Conservation (phyloP, 2,888 invertebrate genomes). For the Lepidochrysops patricia region DNA sequence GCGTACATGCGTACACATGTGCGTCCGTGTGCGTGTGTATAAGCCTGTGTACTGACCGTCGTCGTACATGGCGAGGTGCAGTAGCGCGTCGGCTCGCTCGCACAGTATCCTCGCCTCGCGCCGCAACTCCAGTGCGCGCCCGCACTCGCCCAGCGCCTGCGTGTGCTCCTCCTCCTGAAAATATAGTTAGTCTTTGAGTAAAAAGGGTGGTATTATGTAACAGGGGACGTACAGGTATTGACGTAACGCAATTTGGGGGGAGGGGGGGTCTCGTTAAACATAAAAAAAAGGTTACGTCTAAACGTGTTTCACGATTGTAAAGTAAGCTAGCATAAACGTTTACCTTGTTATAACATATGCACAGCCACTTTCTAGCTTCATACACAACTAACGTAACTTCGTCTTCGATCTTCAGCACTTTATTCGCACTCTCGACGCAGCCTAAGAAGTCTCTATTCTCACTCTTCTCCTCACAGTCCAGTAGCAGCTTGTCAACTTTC, state of each 20-base stretch:
- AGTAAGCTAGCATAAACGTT: too few relatives aligned
- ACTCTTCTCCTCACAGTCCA: slow-evolving; percentile 76
- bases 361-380: slow-evolving; percentile 84
- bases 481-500: slow-evolving; percentile 88
- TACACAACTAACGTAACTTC: slow-evolving; percentile 81
- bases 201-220: too few relatives aligned
- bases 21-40: not conserved
- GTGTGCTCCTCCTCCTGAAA: slow-evolving; percentile 78
- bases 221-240: too few relatives aligned
- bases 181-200: too few relatives aligned
- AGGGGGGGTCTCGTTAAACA: too few relatives aligned
- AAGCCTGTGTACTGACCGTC: slow-evolving; percentile 75
- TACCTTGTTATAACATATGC: slow-evolving; percentile 81
- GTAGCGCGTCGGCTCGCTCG: slow-evolving; percentile 93
- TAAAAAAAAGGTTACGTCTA: too few relatives aligned
- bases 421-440: slow-evolving; percentile 81
- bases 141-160: slow-evolving; percentile 84
- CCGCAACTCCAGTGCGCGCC: slow-evolving; percentile 83
- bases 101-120: slow-evolving; percentile 86
- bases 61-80: slow-evolving; percentile 92
- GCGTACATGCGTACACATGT: not conserved
- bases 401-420: slow-evolving; percentile 80
- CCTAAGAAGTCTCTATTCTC: slow-evolving; percentile 77
- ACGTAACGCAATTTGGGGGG: too few relatives aligned
- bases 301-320: too few relatives aligned